Conservation (phyloP, 1,140 invertebrate genomes). For the Drosophila dunni region DNA sequence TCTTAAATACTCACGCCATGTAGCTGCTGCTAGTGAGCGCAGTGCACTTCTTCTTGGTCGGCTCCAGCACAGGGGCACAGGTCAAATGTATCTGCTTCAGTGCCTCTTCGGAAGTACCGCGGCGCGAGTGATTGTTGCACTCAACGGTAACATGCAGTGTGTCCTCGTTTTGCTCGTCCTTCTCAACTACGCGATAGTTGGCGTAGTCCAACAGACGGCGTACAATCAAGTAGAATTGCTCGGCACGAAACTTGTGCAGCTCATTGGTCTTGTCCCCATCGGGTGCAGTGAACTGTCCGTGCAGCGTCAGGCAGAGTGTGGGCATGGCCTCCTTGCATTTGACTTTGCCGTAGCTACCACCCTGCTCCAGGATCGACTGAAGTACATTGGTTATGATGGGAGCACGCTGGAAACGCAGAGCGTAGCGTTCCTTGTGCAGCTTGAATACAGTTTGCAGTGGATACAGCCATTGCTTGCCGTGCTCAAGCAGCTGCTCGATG, state of each 20-base stretch:
- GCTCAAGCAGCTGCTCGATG: constrained; percentile 27
- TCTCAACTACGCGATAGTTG: constrained; percentile 39
- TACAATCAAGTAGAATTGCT: constrained; percentile 41
- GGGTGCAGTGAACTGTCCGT: not conserved
- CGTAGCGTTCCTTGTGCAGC: constrained; percentile 41
- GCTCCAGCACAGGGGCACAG: constrained; percentile 60
- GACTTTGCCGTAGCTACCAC: constrained; percentile 36
- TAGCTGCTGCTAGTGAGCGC: constrained; percentile 30
- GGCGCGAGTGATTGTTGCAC: constrained; percentile 20
- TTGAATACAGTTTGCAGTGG: constrained; percentile 16
- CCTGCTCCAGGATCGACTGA: constrained; percentile 9
- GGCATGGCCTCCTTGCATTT: not conserved
- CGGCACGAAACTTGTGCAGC: constrained; percentile 54
- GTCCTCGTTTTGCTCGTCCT: constrained; percentile 4
- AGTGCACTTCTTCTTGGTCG: constrained; percentile 37
- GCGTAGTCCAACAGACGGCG: constrained; percentile 53
- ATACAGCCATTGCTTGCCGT: constrained; percentile 42
- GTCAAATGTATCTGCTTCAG: constrained; percentile 24
- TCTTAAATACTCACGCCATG: constrained; percentile 47
- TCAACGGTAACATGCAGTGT: constrained; percentile 44
- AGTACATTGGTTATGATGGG: constrained; percentile 51
- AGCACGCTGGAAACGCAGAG: constrained; percentile 46
- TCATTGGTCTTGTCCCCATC: constrained; percentile 17
- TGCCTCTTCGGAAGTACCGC: not conserved
- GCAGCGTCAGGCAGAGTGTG: constrained; percentile 20